Evolutionary conservation across 2,888 invertebrate species (phyloP), one percentile per base, ranked within the genome.

Genomic region (Venustoraphidia nigricollis): DNA sequence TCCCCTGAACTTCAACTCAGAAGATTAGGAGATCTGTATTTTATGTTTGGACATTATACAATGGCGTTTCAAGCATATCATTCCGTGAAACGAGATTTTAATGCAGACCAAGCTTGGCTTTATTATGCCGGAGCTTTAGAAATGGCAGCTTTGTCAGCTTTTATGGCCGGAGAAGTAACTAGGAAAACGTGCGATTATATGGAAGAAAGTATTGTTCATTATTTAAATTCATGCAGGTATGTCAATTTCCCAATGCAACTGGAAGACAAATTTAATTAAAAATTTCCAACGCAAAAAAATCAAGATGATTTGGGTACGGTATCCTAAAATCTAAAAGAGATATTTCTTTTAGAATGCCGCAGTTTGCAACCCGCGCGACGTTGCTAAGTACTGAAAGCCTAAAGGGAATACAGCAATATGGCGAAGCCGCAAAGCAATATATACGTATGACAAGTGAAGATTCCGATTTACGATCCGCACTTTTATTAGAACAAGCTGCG

Each of bases 361-460:
- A 92, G 59, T 90, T 92, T 63, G 94, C 95, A 2, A 92, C 92
- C 0, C 75, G 96, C 57, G 90, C 93, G 2, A 92, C 94, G 0
- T 68, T 97, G 44, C 70, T 96, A 3, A 91, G 91, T 55, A 83
- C 87, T 5, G 88, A 95, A 59, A 91, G 91, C 58, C 70, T 96
- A 46, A 84, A 85, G 64, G 78, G 80, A 40, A 75, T 83, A 38
- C 81, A 81, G 36, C 70, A 85, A 57, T 87, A 82, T 60, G 83
- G 85, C 10, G 96, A 97, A 64, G 94, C 96, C n/a, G 95, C 96
- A 0, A 86, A 86, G 61, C 92, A 93, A 64, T 76, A 93, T 45
- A 92, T 95, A 57, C 80, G 93, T 51, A 90, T 96, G 88, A 94
- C 94, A 9, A 89, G 90, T 56, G 95, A 96, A 69, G 96, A 97